Percentiles rank a stretch among this genome's conserved stretches.
Conservation (phyloP, 2,113 vertebrate species). For the Phycodurus eques region DNA sequence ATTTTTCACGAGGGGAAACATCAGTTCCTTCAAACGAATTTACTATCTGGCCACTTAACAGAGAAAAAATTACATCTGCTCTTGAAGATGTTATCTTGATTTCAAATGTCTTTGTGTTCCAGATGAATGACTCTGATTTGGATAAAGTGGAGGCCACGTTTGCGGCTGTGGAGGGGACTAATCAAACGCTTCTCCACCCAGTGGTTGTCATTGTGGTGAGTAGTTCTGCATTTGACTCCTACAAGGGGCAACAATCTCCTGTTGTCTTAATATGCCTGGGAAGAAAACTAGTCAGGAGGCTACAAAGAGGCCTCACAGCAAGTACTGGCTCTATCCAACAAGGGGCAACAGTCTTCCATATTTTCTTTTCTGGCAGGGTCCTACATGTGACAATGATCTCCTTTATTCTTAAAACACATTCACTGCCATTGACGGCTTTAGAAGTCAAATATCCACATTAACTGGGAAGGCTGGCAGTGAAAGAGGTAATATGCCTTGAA, state of each 20-base stretch:
- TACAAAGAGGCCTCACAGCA: too few species aligned
- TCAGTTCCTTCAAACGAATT: background rate
- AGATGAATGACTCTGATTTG: conserved; percentile 45
- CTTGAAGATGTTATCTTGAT: background rate
- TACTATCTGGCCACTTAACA: background rate
- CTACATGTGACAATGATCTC: too few species aligned
- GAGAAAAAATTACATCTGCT: background rate
- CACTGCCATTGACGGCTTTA: too few species aligned
- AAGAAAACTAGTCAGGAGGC: too few species aligned
- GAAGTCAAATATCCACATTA: too few species aligned
- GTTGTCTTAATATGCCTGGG: background rate
- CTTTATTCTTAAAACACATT: too few species aligned
- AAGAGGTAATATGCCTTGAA: too few species aligned
- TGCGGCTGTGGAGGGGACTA: conserved; percentile 34
- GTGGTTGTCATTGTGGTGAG: conserved; percentile 73
- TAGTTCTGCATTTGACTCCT: background rate
- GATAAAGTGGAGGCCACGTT: conserved; percentile 47
- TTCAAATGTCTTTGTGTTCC: conserved; percentile 8
- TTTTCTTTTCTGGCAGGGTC: too few species aligned
- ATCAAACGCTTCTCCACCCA: conserved; percentile 60
- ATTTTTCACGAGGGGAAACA: conserved; percentile 1
- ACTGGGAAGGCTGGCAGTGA: too few species aligned
- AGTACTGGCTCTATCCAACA: too few species aligned
- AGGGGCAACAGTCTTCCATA: too few species aligned
- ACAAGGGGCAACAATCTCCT: background rate